Evolutionary conservation across 2,113 vertebrate genomes (phyloP).

Genomic region (Capreolus pygargus): DNA sequence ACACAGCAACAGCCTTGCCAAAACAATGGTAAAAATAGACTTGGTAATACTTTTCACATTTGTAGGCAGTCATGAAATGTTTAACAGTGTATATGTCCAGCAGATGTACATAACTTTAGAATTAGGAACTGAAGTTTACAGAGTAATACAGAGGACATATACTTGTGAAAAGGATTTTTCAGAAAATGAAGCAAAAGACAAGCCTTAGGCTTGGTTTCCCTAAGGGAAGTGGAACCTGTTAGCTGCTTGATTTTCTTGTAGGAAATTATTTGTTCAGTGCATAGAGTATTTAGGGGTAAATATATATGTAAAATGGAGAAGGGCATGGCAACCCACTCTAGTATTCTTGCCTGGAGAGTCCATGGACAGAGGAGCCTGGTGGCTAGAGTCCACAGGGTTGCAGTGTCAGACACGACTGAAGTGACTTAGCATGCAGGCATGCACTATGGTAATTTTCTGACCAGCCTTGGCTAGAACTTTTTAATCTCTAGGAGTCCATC

Average conservation of each 20-base stretch:
- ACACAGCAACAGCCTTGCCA: slow-evolving; percentile 65
- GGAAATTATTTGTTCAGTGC: neutral
- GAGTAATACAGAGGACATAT: slow-evolving; percentile 45
- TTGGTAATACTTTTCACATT: slow-evolving; percentile 81
- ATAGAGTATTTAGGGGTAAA: neutral
- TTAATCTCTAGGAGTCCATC: neutral
- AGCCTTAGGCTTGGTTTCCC: neutral
- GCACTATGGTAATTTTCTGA: neutral
- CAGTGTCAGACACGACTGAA: neutral
- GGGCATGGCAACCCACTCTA: neutral
- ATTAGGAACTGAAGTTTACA: slow-evolving; percentile 72
- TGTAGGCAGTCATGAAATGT: slow-evolving; percentile 75
- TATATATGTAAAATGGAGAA: neutral
- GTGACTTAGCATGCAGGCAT: neutral
- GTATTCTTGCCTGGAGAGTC: neutral
- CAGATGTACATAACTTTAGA: slow-evolving; percentile 73
- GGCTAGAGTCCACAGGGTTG: neutral
- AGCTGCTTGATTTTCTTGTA: neutral
- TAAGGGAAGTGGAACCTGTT: neutral
- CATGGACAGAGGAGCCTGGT: neutral
- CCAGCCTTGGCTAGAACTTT: neutral
- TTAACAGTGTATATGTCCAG: slow-evolving; percentile 72
- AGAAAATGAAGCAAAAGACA: slow-evolving; percentile 68
- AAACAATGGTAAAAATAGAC: slow-evolving; percentile 77
- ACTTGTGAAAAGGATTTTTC: slow-evolving; percentile 35